Evolutionary conservation across 2,797 vertebrate species (phyloP), one percentile per base, ranked within the genome.

Genomic region (Helicolenus hilgendorfi): DNA sequence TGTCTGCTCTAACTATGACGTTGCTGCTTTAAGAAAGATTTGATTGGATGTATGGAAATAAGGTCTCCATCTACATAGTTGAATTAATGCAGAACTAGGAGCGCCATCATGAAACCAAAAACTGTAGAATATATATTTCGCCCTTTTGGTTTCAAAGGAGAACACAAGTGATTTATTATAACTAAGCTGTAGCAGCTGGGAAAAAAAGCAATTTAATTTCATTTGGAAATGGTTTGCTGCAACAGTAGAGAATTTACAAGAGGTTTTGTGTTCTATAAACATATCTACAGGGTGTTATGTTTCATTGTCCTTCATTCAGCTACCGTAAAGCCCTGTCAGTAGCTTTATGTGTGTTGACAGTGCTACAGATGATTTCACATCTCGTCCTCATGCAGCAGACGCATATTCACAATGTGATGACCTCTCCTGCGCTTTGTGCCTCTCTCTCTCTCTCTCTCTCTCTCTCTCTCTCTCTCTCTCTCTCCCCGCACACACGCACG

Each of bases 381-480:
- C 72, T 83, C 22, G 2, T 69, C 49, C 29, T 80, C n/a, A 41
- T 27, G 59, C 63, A 63, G 76, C 29, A 55, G 56, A 84, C 27
- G 9, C 63, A 76, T 76, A 84, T 86, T 87, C 81, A 83, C 77
- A 83, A 81, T 65, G 63, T 26, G 67, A 84, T 87, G 90, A 92
- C 84, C 93, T 87, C 70, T 82, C 33, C 35, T 75, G 76, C 11
- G 33, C 80, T 79, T 18, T 56, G 38, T 73, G 65, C 10, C 74
- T 56, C 84, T 69, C 74, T 8, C 77, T 33, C 31, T 31, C 29
- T 31, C 29, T 31, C 31, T 31, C 31, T 31, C 31, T 29, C 29
- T 29, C 29, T 31, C 29, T 31, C n/a, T n/a, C n/a, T n/a, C 31
- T 31, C 31, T 33, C 33, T 33, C 33, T 35, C 74, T 56, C 74